phyloP scores from a whole-genome alignment of 2,888 invertebrate genomes.

The Tortricodes alternella region DNA sequence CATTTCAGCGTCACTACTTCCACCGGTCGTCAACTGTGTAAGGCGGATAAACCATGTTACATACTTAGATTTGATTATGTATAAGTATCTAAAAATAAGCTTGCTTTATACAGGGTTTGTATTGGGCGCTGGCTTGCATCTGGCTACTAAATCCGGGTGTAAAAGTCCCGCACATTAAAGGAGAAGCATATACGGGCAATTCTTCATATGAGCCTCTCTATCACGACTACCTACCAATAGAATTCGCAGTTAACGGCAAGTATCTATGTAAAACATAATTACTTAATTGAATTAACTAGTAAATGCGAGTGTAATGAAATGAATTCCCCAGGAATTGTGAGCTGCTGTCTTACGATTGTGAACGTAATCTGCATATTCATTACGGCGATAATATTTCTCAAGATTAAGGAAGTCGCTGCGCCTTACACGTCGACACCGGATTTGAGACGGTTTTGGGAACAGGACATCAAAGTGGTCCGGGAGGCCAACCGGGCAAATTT shows the following conservation, averaged over 20 bases:
- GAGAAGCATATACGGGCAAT: constrained; percentile 84
- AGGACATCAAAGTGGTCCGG: constrained; percentile 89
- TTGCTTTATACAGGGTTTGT: constrained; percentile 82
- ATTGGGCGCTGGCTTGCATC: constrained; percentile 88
- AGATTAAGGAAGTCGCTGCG: constrained; percentile 93
- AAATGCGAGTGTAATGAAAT: constrained; percentile 6
- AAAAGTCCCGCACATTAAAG: constrained; percentile 87
- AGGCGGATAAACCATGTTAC: constrained; percentile 45
- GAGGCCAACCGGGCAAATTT: constrained; percentile 84
- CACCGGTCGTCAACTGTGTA: constrained; percentile 93
- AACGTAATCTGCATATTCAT: constrained; percentile 93
- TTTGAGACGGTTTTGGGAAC: constrained; percentile 90
- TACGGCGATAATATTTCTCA: constrained; percentile 89
- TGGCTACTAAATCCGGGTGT: constrained; percentile 86
- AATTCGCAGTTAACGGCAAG: constrained; percentile 88
- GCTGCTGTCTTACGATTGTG: constrained; percentile 89
- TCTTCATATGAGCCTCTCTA: constrained; percentile 86
- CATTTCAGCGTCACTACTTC: constrained; percentile 93
- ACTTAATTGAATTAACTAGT: constrained; percentile 1
- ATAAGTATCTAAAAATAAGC: not conserved
- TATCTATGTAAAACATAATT: constrained; percentile 8
- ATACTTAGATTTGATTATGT: not conserved
- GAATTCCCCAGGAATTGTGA: constrained; percentile 83
- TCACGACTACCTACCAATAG: constrained; percentile 88
- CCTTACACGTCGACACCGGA: constrained; percentile 90